phyloP scores from a whole-genome alignment of 2,888 invertebrate species.

The Drosophila neotestacea region DNA sequence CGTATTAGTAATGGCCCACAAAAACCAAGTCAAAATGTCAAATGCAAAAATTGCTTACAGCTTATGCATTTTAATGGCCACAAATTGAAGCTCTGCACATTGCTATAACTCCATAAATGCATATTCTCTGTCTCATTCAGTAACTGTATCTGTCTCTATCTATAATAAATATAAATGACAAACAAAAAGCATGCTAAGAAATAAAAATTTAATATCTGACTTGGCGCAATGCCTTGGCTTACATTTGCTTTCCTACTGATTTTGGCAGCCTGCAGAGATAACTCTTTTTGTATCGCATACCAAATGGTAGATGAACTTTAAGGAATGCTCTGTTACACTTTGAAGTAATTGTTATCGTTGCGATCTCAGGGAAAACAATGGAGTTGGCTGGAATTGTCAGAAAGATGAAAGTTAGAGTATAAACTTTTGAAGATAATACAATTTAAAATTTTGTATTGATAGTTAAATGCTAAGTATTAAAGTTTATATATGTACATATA shows the following conservation, averaged over 20 bases:
- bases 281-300: not conserved
- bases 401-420: not conserved
- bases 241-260: constrained; percentile 35
- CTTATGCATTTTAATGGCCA: constrained; percentile 77
- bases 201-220: constrained; percentile 67
- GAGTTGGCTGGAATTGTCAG: not conserved
- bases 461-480: not conserved
- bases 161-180: constrained; percentile 61
- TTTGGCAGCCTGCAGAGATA: constrained; percentile 45
- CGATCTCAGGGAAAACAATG: not conserved
- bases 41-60: constrained; percentile 64
- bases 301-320: constrained; percentile 6
- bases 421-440: not conserved
- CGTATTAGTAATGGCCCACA: constrained; percentile 66
- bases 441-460: not conserved
- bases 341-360: constrained; percentile 18
- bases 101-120: constrained; percentile 6
- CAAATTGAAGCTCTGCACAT: constrained; percentile 65
- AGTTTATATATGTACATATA: too few species aligned
- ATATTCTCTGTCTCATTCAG: not conserved
- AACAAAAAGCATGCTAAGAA: constrained; percentile 52
- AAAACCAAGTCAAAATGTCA: constrained; percentile 52
- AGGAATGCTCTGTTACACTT: constrained; percentile 4
- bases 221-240: constrained; percentile 37
- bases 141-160: constrained; percentile 11